phyloP scores from a whole-genome alignment of 2,888 invertebrate genomes.

The Eristalinus sepulchralis region DNA sequence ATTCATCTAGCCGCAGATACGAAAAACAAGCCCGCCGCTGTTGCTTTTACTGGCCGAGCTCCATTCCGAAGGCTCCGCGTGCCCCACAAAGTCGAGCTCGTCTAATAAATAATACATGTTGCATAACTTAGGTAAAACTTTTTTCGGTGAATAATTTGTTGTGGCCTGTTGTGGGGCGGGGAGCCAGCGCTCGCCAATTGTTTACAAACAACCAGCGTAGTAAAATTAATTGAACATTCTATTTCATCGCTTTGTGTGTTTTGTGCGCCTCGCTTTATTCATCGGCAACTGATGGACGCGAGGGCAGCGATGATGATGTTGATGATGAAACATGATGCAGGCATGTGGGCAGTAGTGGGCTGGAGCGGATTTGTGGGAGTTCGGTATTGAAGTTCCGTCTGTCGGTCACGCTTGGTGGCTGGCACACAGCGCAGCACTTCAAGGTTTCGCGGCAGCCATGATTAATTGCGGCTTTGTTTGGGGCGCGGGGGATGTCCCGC shows the following conservation, averaged over 20 bases:
- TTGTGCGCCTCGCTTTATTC: constrained; percentile 3
- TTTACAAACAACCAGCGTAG: constrained; percentile 51
- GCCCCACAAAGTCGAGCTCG: constrained; percentile 24
- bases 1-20: neutral
- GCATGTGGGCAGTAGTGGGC: constrained; percentile 36
- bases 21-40: neutral
- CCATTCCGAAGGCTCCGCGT: constrained; percentile 11
- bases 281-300: constrained; percentile 17
- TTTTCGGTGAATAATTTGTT: constrained; percentile 25
- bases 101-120: constrained; percentile 62
- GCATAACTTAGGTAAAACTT: constrained; percentile 51
- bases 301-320: constrained; percentile 28
- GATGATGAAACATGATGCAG: constrained; percentile 53
- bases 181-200: constrained; percentile 22
- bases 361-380: constrained; percentile 22
- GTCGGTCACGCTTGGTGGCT: constrained; percentile 58
- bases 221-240: constrained; percentile 43
- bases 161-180: constrained; percentile 4
- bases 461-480: constrained; percentile 56
- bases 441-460: constrained; percentile 64
- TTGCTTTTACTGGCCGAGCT: neutral
- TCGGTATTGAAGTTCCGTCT: constrained; percentile 52
- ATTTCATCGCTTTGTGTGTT: neutral
- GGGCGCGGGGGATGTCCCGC: constrained; percentile 19
- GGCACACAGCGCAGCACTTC: constrained; percentile 38